Base-by-base conservation (phyloP, 2,888 invertebrate genomes). In the Minunthozetes semirufus region DNA sequence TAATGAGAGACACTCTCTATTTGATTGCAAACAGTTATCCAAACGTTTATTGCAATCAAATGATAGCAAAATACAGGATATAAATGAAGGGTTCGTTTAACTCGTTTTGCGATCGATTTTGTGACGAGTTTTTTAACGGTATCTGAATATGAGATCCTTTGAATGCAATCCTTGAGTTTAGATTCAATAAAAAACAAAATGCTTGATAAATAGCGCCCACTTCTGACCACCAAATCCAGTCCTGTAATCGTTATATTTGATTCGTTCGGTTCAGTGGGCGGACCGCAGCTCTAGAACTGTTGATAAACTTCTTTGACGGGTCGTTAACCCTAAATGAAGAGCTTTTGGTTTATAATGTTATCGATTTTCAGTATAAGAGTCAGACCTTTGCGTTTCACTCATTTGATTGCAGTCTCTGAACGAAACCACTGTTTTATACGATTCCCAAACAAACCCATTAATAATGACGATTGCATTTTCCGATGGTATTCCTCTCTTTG, bases 391-490 rank as follows among this genome's bases (percentile, higher is more conserved):
- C 2, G 8, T 17, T 63, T 33, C 15, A 29, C 22, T 68, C 68
- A 33, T 42, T 68, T 27, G n/a, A 27, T 29, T 33, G n/a, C n/a
- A 13, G 38, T 33, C 46, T 22, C n/a, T 42, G 15, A 22, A 1
- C 38, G 38, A 63, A 22, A 68, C 22, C 19, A n/a, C 33, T 68
- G 8, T 42, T 42, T 19, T 42, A 33, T 33, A 29, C 1, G 3
- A 33, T 1, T 61, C 15, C 17, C 17, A 33, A n/a, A 27, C 25
- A 29, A 13, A 6, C 3, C 1, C 19, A 5, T 22, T 15, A 29
- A 61, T 61, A 68, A 68, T 68, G 68, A 68, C 68, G n/a, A 68
- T 68, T 25, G 68, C 42, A 38, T 68, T 68, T 22, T 42, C 19
- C 46, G 68, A 68, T 19, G 68, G 68, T 68, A 42, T 22, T 8